phyloP scores from a whole-genome alignment of 2,797 vertebrate genomes.

The Kryptolebias ocellatus region DNA sequence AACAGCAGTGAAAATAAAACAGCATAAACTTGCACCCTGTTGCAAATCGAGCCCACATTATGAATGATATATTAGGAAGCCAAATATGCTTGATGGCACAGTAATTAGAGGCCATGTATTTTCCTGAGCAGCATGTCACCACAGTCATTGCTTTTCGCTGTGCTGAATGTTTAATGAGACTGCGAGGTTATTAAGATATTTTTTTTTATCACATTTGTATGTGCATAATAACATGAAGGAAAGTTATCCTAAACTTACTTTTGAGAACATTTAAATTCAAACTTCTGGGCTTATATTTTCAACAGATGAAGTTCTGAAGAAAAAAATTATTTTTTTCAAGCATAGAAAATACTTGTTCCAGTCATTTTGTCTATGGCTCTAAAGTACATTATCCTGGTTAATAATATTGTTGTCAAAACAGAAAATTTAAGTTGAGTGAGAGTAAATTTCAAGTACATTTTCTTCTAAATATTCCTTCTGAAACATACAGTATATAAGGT shows the following conservation, averaged over 20 bases:
- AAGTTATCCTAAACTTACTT: conserved; percentile 33
- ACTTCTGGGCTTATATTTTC: neutral
- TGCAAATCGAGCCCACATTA: conserved; percentile 47
- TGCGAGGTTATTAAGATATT: conserved; percentile 68
- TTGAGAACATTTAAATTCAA: conserved; percentile 29
- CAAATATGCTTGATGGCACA: conserved; percentile 63
- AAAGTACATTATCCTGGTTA: too few relatives aligned
- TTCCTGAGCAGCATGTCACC: conserved; percentile 48
- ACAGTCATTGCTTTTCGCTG: conserved; percentile 53
- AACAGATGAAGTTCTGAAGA: too few relatives aligned
- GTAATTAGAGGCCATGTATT: conserved; percentile 74
- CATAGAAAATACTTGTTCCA: too few relatives aligned
- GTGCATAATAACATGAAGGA: conserved; percentile 63
- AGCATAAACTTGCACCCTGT: conserved; percentile 29
- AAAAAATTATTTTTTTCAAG: neutral
- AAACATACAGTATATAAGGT: conserved; percentile 14
- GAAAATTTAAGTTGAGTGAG: too few relatives aligned
- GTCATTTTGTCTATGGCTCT: too few relatives aligned
- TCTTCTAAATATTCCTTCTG: too few relatives aligned
- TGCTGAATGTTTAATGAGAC: conserved; percentile 75
- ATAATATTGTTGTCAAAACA: too few relatives aligned
- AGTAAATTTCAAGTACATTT: too few relatives aligned
- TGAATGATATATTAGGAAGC: conserved; percentile 47
- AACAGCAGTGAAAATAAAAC: conserved; percentile 9
- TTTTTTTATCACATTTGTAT: conserved; percentile 60